Evolutionary conservation across 1,140 invertebrate species (phyloP), one percentile per base, ranked within the genome.

Genomic region (Drosophila biarmipes): DNA sequence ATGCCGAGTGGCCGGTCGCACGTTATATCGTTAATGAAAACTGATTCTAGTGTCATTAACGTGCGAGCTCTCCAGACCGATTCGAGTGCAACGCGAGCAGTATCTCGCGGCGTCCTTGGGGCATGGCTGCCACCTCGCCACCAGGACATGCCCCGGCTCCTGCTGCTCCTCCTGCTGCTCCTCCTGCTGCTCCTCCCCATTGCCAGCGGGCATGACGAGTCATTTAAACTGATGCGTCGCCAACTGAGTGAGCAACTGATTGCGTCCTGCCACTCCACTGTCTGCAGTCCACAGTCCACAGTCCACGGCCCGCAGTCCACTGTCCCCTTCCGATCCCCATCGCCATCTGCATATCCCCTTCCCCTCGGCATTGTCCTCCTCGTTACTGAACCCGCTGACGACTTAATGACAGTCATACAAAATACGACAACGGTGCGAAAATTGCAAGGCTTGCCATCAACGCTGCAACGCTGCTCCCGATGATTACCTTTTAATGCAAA

Each of bases 41-140:
- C 84, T 90, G 84, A 89, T 89, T 89, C 84, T 89, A 90, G 84
- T 89, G 84, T 82, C 85, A 89, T 89, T 89, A 89, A 89, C 79
- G 84, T 87, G 62, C 84, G 81, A 78, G 82, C 84, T 66, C 73
- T 84, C 64, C 84, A 79, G 78, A 73, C 61, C 61, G 29, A 59
- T 80, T 89, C 75, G 63, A 87, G 79, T 84, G 75, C 78, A 75
- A 59, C 54, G 63, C 58, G 48, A 57, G 40, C 64, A 49, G 48
- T 64, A 75, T 75, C 54, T 58, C 37, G 42, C 19, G 24, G 54
- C 34, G 15, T 72, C 67, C 67, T 64, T 67, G 58, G 58, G 35
- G 35, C 42, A 31, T 21, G n/a, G 17, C 55, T 29, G 52, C 46
- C 45, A 17, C 56, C 51, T 24, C 19, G 24, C 38, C 51, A 31